These are phyloP conservation scores for Osmerus eperlanus DNA, from an alignment of 2,113 vertebrate genomes.

Conservation along the genomic window DNA sequence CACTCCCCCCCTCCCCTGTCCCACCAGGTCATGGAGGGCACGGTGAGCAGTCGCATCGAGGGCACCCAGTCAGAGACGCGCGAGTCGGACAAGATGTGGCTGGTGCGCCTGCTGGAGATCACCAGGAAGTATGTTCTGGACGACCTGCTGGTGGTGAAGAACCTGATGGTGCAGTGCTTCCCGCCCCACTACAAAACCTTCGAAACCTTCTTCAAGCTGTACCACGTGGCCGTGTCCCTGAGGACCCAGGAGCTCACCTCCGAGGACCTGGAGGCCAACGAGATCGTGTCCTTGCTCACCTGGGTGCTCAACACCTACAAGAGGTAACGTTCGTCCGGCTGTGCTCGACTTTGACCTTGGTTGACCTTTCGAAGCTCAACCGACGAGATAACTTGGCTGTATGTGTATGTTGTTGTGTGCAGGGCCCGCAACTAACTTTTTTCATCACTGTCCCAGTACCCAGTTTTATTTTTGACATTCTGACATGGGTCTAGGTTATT, in stretches of 20 bases:
- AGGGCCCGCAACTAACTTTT: no score
- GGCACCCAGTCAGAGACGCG: constrained; percentile 88
- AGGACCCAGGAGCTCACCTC: constrained; percentile 87
- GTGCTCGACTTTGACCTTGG: no score
- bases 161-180: constrained; percentile 91
- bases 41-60: constrained; percentile 87
- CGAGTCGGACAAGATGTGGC: constrained; percentile 97
- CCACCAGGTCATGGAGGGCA: constrained; percentile 79
- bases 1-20: no score
- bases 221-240: constrained; percentile 82
- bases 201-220: constrained; percentile 80
- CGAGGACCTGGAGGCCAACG: constrained; percentile 93
- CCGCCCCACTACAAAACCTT: constrained; percentile 93
- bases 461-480: no score
- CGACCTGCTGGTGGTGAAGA: constrained; percentile 87
- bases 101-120: constrained; percentile 93
- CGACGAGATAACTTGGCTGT: no score
- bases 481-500: no score
- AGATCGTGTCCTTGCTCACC: constrained; percentile 90
- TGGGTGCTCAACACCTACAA: constrained; percentile 97
- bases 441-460: no score
- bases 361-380: no score
- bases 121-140: constrained; percentile 90
- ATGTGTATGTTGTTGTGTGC: no score
- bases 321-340: constrained; percentile 72